Base-by-base conservation (phyloP, 2,113 vertebrate genomes). In the Suncus etruscus region DNA sequence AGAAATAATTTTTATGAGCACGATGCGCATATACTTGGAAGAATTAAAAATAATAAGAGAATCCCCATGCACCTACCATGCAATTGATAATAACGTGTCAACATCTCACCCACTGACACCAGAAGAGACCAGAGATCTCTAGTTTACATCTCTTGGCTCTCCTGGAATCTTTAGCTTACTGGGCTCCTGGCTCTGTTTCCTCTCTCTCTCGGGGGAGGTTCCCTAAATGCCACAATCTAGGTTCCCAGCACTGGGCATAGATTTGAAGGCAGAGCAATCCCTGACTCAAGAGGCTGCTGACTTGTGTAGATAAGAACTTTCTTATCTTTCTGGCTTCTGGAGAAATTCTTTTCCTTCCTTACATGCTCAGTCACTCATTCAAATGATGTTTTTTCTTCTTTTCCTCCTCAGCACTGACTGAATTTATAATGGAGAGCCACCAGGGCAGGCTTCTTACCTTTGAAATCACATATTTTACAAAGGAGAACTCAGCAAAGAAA, bases 401-500 rank as follows among this genome's bases (percentile, higher is more conserved):
- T 54, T 54, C 12, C 39, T 39, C 54, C 7, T 0, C 27, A 6
- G 32, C 10, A 25, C 15, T 5, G 20, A 39, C 39, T 58, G 65
- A 74, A 16, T 27, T 80, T 77, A 76, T 50, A 27, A 69, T 68
- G 81, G 48, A 51, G n/a, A 45, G 45, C 45, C 25, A 22, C 51
- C 47, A 69, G 29, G 45, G 54, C 77, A 24, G n/a, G 8, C 72
- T 90, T 85, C 66, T 50, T 77, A 85, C 68, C 29, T 25, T 48
- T 32, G 85, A 89, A 82, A 96, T 88, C 75, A 86, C 27, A 22
- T 0, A 1, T 45, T 66, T 76, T 80, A 78, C 91, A 54, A 85
- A 91, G 77, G 88, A 91, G 87, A 96, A 77, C 58, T 51, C 73
- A 31, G 47, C 82, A 77, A 4, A 83, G 83, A 90, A 90, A 94